A percentile compares a stretch with the other conserved stretches of the same genome.
These are phyloP conservation scores for Drosophila teissieri DNA, from an alignment of 1,140 invertebrate species.

Conservation along the genomic window DNA sequence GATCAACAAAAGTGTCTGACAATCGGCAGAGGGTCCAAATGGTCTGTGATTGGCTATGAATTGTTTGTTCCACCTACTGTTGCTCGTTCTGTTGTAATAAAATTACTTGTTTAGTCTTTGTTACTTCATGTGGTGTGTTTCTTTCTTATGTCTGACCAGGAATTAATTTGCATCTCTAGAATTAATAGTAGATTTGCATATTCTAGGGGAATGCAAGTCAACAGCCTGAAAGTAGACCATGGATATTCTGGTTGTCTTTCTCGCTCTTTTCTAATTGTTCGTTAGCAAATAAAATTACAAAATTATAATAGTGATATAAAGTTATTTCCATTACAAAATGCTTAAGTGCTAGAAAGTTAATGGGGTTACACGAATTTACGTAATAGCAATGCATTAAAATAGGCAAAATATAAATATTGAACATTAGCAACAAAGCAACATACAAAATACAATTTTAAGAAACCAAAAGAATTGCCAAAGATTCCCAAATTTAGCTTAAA, in stretches of 20 bases:
- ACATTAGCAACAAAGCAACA: no score
- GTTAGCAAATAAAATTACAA: neutral
- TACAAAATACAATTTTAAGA: no score
- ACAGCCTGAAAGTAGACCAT: constrained; percentile 20
- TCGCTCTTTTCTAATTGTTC: neutral
- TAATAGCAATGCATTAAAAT: no score
- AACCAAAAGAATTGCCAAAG: no score
- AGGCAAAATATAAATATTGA: no score
- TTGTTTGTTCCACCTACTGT: neutral
- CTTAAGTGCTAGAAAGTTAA: no score
- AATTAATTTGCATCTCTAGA: neutral
- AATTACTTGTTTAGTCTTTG: neutral
- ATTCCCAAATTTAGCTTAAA: no score
- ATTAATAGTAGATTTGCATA: neutral
- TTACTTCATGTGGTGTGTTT: neutral
- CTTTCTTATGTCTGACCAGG: neutral
- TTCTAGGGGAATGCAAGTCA: neutral
- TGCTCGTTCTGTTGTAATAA: neutral
- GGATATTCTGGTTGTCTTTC: neutral
- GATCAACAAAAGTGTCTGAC: constrained; percentile 59
- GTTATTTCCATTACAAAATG: no score
- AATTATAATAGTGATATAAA: no score
- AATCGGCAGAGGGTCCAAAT: neutral
- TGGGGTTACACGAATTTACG: no score
- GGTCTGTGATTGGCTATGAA: neutral